Conservation (phyloP, 2,888 invertebrate genomes). For the Andrena camellia region DNA sequence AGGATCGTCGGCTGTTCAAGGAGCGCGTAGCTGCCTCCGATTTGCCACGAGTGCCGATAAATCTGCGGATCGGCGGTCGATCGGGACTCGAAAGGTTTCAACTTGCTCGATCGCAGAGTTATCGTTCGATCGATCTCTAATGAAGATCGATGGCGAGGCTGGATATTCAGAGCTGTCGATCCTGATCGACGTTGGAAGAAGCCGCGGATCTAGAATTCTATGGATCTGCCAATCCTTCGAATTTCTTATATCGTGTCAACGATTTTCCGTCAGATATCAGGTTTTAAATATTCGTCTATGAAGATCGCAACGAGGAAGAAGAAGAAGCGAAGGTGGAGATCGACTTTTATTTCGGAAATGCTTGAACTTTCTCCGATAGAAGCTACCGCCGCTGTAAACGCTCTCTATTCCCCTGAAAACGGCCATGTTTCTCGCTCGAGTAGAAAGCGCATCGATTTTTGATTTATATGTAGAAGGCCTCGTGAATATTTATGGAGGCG, state of each 20-base stretch:
- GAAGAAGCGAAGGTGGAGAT: not conserved
- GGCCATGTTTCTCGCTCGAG: conserved; percentile 16
- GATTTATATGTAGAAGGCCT: conserved; percentile 34
- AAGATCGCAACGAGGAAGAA: not conserved
- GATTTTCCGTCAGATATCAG: too few species aligned
- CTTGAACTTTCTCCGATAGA: conserved; percentile 37
- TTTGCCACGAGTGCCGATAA: not conserved
- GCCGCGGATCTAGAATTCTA: not conserved
- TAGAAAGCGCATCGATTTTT: conserved; percentile 56
- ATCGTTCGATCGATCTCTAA: conserved; percentile 1
- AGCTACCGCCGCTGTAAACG: not conserved
- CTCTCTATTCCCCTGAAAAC: conserved; percentile 17
- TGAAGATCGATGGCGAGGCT: not conserved
- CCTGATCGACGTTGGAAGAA: not conserved
- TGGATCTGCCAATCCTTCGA: too few species aligned
- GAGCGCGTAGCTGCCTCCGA: conserved; percentile 1
- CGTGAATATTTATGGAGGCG: conserved; percentile 31
- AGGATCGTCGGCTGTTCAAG: conserved; percentile 38
- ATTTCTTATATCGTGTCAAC: too few species aligned
- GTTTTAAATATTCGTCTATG: too few species aligned
- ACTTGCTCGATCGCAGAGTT: not conserved
- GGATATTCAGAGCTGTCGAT: not conserved
- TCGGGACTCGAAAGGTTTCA: conserved; percentile 1
- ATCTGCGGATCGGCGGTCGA: conserved; percentile 11
- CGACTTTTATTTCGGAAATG: conserved; percentile 8